Evolutionary conservation across 2,888 invertebrate genomes (phyloP).

Genomic region (Tillus elongatus): DNA sequence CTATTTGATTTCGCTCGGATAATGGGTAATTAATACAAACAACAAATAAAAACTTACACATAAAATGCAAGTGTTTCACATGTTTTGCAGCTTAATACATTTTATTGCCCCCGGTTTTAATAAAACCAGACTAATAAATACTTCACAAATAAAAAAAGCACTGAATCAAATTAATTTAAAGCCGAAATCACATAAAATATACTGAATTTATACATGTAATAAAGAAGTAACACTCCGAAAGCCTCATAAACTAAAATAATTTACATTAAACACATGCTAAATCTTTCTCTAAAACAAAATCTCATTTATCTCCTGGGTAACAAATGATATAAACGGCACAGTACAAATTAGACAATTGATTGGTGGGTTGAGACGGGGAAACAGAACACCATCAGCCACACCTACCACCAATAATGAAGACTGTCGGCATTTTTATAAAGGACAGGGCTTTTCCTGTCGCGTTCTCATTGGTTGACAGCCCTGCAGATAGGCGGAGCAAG

Average conservation of each 20-base stretch:
- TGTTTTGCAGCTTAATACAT: no score
- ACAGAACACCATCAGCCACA: constrained; percentile 21
- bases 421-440: constrained; percentile 29
- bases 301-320: constrained; percentile 40
- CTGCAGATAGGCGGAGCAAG: constrained; percentile 27
- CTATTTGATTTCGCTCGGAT: no score
- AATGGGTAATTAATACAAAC: no score
- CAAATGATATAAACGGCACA: constrained; percentile 37
- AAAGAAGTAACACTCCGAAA: constrained; percentile 20
- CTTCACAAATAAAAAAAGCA: no score
- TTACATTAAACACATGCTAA: constrained; percentile 42
- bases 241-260: constrained; percentile 41
- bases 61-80: no score
- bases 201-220: constrained; percentile 29
- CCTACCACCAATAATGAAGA: constrained; percentile 27
- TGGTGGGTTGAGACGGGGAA: constrained; percentile 30
- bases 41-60: no score
- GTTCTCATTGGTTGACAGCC: constrained; percentile 22
- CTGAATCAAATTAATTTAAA: constrained; percentile 17
- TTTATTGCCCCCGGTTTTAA: no score
- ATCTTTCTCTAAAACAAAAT: constrained; percentile 42
- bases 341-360: constrained; percentile 36
- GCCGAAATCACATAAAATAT: constrained; percentile 29
- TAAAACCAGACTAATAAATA: no score
- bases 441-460: constrained; percentile 21